Evolutionary conservation across 1,140 invertebrate genomes (phyloP), one percentile per base, ranked within the genome.

Genomic region (Trypoxylus dichotomus): DNA sequence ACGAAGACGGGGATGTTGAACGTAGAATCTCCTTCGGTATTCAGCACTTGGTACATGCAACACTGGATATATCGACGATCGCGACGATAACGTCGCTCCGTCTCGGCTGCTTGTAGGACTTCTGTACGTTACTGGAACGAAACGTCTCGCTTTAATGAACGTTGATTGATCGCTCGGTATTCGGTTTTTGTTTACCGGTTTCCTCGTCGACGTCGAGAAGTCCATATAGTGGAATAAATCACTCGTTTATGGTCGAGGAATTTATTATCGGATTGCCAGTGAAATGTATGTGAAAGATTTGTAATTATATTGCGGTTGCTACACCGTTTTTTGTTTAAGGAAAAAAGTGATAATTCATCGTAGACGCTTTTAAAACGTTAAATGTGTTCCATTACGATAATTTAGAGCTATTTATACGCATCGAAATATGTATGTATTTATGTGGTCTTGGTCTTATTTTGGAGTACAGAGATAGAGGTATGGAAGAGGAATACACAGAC

Each of bases 121-220:
- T 63, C 60, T 63, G 60, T 63, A 63, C 60, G 25, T 63, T 63
- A 63, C 60, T 21, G 47, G 47, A 21, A 19, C 60, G 13, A 19
- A 63, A 27, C 25, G 25, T 63, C 25, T 63, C 60, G 25, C 43
- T 63, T 63, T 63, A 63, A 63, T 63, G 60, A 63, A 63, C 60
- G 19, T 10, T 63, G 60, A 63, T 63, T 63, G 60, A 63, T 63
- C 60, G 60, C n/a, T 19, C 19, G 60, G n/a, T 11, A 21, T 63
- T 63, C 60, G 60, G 21, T 63, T 63, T 63, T 63, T 63, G 60
- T 63, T 63, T 63, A 47, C n/a, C 3, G 43, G 11, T 47, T 47
- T 47, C 13, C 43, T 47, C 43, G n/a, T 11, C 43, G 43, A 41
- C 37, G 37, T 41, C 37, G 11, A 6, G 37, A 3, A 11, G 37